These are phyloP conservation scores for Beroe forskalii DNA, from an alignment of 37 sponge, comb jelly and placozoan species.

Conservation along the genomic window DNA sequence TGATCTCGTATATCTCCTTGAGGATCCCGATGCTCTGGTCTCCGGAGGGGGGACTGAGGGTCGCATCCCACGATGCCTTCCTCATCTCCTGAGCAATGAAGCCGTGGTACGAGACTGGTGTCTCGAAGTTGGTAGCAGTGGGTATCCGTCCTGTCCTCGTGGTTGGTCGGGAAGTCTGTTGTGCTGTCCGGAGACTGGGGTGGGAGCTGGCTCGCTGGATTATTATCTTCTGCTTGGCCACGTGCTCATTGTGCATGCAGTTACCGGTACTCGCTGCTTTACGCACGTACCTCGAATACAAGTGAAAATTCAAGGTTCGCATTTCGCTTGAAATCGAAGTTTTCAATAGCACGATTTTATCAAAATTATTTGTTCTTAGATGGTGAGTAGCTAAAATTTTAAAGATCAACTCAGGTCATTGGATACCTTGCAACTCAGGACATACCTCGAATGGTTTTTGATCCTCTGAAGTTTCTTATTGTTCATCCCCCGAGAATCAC, in stretches of 20 bases:
- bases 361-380: too few relatives aligned
- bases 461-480: not conserved
- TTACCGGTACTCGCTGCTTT: not conserved
- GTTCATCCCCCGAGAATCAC: not conserved
- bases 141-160: not conserved
- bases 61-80: constrained; percentile 24
- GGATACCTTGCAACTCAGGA: too few relatives aligned
- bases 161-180: not conserved
- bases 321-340: too few relatives aligned
- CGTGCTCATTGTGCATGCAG: not conserved
- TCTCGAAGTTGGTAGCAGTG: not conserved
- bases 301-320: too few relatives aligned
- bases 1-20: constrained; percentile 52
- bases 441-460: constrained; percentile 24
- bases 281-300: not conserved
- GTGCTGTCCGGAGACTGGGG: constrained; percentile 1
- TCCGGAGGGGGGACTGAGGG: not conserved
- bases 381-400: too few relatives aligned
- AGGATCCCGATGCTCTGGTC: not conserved
- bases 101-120: constrained; percentile 18
- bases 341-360: too few relatives aligned
- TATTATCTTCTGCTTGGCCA: not conserved
- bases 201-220: constrained; percentile 44
- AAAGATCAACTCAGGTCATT: too few relatives aligned
- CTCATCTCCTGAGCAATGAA: constrained; percentile 8